Conservation (phyloP, 2,888 invertebrate genomes). For the Serripes groenlandicus region DNA sequence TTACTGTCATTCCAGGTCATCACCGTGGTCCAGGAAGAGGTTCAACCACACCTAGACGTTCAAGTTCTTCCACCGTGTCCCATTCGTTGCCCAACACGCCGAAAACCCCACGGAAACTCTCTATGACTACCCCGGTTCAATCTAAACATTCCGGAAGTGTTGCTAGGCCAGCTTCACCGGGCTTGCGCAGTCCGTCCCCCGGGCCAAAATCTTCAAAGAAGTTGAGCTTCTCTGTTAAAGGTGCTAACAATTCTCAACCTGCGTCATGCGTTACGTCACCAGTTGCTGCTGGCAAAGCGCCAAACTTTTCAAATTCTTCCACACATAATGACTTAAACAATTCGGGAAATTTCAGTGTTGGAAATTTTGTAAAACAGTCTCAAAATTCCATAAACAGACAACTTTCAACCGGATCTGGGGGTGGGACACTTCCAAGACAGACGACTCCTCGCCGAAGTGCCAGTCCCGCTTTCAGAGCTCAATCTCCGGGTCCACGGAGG, state of each 20-base stretch:
- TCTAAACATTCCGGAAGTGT: slow-evolving; percentile 46
- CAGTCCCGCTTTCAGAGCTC: slow-evolving; percentile 30
- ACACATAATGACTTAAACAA: slow-evolving; percentile 44
- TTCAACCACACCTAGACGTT: slow-evolving; percentile 59
- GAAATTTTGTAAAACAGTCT: slow-evolving; percentile 61
- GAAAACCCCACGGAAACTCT: slow-evolving; percentile 67
- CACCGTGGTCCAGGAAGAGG: slow-evolving; percentile 57
- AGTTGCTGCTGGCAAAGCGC: slow-evolving; percentile 15
- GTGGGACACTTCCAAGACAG: slow-evolving; percentile 28
- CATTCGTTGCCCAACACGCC: slow-evolving; percentile 68
- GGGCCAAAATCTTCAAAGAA: slow-evolving; percentile 63
- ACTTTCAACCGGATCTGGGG: slow-evolving; percentile 39
- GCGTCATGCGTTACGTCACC: slow-evolving; percentile 55
- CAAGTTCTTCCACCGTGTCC: slow-evolving; percentile 60
- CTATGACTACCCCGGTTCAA: slow-evolving; percentile 46
- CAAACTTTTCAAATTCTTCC: slow-evolving; percentile 21
- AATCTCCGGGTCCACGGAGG: slow-evolving; percentile 56
- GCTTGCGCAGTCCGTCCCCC: slow-evolving; percentile 75
- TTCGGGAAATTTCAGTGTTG: slow-evolving; percentile 43
- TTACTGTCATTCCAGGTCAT: slow-evolving; percentile 54
- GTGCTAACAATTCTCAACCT: slow-evolving; percentile 55
- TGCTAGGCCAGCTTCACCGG: slow-evolving; percentile 66
- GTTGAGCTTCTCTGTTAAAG: slow-evolving; percentile 40
- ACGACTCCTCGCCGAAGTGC: slow-evolving; percentile 41
- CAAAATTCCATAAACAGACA: slow-evolving; percentile 43